Evolutionary conservation across 2,113 vertebrate genomes (phyloP).

Genomic region (Dermatemys mawii): DNA sequence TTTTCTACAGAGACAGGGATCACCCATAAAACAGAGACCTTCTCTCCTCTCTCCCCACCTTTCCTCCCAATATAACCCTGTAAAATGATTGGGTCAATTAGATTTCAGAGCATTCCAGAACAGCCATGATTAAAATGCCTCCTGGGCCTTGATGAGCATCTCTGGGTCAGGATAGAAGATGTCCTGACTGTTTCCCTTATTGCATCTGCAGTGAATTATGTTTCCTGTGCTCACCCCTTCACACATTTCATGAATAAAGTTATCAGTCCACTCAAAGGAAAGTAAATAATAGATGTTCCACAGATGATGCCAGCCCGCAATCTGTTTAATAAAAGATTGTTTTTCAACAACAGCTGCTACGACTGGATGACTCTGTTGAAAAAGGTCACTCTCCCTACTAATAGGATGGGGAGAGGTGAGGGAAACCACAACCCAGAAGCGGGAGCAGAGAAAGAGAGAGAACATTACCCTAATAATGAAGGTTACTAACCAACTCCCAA

Average conservation of each 20-base stretch:
- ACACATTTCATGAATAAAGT: neutral
- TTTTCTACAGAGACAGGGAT: neutral
- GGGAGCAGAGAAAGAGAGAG: neutral
- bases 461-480: neutral
- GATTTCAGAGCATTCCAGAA: neutral
- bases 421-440: neutral
- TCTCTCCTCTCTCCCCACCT: neutral
- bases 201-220: neutral
- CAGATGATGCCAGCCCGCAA: neutral
- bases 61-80: neutral
- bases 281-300: neutral
- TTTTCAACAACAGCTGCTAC: neutral
- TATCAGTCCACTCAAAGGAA: neutral
- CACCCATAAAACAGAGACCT: neutral
- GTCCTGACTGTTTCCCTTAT: neutral
- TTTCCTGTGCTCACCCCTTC: neutral
- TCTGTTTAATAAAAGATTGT: neutral
- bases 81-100: neutral
- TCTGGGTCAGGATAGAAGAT: neutral
- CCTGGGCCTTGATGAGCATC: fast-evolving
- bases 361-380: neutral
- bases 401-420: neutral
- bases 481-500: neutral
- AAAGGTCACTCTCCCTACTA: neutral
- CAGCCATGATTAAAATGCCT: neutral